Evolutionary conservation across 2,797 vertebrate genomes (phyloP), one percentile per base, ranked within the genome.

Genomic region (Graptemys geographica): DNA sequence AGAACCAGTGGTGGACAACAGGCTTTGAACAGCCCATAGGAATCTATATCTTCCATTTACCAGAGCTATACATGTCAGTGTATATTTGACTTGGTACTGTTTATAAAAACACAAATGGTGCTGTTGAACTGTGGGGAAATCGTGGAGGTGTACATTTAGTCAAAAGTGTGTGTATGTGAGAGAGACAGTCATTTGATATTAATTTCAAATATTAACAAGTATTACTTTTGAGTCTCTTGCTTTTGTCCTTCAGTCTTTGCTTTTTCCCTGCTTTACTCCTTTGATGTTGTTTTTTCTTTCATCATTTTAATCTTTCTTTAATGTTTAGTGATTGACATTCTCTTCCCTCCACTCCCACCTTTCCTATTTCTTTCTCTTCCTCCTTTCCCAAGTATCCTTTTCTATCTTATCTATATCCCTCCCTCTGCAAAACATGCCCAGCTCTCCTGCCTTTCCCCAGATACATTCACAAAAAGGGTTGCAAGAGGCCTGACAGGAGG

Each of bases 41-140:
- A 79, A 51, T 57, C 27, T 3, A 41, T 0, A 0, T 52, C 80
- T 47, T 0, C 0, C 37, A 31, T 44, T 90, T 47, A 44, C 56
- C 11, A 0, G 56, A 41, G 27, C 49, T 92, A 11, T 47, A 0
- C 2, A 31, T 1, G 0, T 21, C 18, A 11, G 19, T n/a, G 33
- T 80, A 9, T 33, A 19, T 52, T 74, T 41, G 25, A 27, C 23
- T 25, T 76, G 72, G 25, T 47, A 76, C 25, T 76, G 41, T n/a
- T 37, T 19, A n/a, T n/a, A 33, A 69, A 65, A 12, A 13, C 11
- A 74, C 25, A 41, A 74, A 74, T 12, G 18, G 21, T 74, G n/a
- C 69, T 41, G 19, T 72, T 72, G 19, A 41, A 72, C 37, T 33
- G 62, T n/a, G 8, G 16, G 62, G 62, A 19, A 37, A 51, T 51